Evolutionary conservation across 2,888 invertebrate species (phyloP).

Genomic region (Drosophila barbarae): DNA sequence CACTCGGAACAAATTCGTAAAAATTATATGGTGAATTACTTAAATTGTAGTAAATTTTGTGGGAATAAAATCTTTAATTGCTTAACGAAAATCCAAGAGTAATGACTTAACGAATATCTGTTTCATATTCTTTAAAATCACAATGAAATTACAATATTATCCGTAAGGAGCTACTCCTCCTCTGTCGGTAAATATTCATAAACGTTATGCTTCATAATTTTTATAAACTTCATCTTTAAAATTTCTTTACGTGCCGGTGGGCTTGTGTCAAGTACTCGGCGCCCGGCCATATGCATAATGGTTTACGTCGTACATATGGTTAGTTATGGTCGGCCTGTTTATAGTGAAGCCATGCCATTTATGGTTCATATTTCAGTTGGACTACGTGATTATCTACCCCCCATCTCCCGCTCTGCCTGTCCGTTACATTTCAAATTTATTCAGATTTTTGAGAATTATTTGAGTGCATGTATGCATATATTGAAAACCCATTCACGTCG

Average conservation of each 20-base stretch:
- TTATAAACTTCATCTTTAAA: neutral
- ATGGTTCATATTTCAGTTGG: slow-evolving; percentile 74
- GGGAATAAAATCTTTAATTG: neutral
- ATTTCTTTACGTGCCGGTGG: slow-evolving; percentile 22
- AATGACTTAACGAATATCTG: neutral
- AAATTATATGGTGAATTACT: neutral
- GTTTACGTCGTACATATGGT: slow-evolving; percentile 23
- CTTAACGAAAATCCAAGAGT: neutral
- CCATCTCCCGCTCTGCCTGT: neutral
- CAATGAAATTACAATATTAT: neutral
- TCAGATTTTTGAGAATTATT: slow-evolving; percentile 30
- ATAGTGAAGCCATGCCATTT: slow-evolving; percentile 74
- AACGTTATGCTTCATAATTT: neutral
- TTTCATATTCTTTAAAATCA: neutral
- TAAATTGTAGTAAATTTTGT: too few species aligned
- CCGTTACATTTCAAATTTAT: slow-evolving; percentile 34
- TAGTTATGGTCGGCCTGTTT: slow-evolving; percentile 64
- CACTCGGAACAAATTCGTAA: neutral
- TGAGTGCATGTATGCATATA: slow-evolving; percentile 19
- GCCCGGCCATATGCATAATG: slow-evolving; percentile 45
- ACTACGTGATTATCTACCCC: slow-evolving; percentile 52
- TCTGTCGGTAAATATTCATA: neutral
- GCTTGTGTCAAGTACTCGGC: slow-evolving; percentile 1
- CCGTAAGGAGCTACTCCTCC: neutral
- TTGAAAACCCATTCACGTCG: slow-evolving; percentile 46